Conservation (phyloP, 2,113 vertebrate genomes). For the Stigmatopora argus region DNA sequence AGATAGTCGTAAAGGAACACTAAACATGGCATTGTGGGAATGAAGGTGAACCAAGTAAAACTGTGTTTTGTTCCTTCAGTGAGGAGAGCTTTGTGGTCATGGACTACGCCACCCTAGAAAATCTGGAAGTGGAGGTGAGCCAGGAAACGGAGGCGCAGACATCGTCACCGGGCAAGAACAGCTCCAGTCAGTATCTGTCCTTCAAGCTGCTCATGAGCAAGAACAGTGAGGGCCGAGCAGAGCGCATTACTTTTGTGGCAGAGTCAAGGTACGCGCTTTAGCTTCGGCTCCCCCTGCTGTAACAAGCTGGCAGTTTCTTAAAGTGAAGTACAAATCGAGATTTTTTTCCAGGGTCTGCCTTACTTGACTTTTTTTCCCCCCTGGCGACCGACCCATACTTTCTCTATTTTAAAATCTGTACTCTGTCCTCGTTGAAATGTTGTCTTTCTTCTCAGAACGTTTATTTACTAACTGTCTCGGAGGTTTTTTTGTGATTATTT, state of each 20-base stretch:
- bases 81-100: conserved; percentile 82
- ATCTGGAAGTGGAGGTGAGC: conserved; percentile 71
- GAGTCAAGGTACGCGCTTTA: conserved; percentile 74
- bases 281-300: conserved; percentile 55
- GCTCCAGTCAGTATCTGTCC: conserved; percentile 48
- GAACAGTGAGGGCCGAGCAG: conserved; percentile 80
- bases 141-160: conserved; percentile 56
- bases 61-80: conserved; percentile 49
- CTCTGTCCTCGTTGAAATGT: background rate
- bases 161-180: conserved; percentile 42
- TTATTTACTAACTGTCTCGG: background rate
- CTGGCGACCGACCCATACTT: too few relatives aligned
- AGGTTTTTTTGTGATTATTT: background rate
- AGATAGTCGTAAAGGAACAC: background rate
- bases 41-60: background rate
- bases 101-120: conserved; percentile 82
- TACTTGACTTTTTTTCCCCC: too few relatives aligned
- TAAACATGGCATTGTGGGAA: background rate
- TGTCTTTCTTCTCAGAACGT: background rate
- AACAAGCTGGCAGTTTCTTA: background rate
- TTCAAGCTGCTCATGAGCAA: conserved; percentile 78
- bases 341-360: too few relatives aligned
- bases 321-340: background rate
- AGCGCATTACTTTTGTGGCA: conserved; percentile 72
- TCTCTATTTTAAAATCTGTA: background rate